Evolutionary conservation across 2,797 vertebrate genomes (phyloP), one percentile per base, ranked within the genome.

Genomic region (Naso thynnoides): DNA sequence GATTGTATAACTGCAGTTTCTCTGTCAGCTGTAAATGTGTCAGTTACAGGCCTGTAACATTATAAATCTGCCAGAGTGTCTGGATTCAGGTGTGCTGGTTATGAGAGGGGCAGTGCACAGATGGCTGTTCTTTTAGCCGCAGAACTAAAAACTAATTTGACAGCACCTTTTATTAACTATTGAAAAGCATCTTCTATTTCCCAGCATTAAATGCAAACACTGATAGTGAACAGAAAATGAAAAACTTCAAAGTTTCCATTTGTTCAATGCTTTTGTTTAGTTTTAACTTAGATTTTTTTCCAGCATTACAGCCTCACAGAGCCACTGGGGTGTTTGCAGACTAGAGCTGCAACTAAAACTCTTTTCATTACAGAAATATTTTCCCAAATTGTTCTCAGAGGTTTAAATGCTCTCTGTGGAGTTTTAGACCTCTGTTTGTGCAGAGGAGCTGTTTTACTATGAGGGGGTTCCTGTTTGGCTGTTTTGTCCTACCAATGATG

Each of bases 31-130:
- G 7, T 26, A 33, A 31, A 55, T 49, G 55, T 58, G 60, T 72
- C 68, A 52, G 63, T 44, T 49, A 42, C 36, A 16, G 31, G 36
- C 59, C 60, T 66, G 64, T 27, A 44, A 64, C 38, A 5, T 19
- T 68, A 71, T 83, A 89, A 85, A 84, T 87, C 78, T 78, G 56
- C 38, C 77, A 47, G 63, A 33, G 33, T 60, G 61, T 84, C 67
- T 47, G 52, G 64, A 86, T 79, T 59, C 48, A 64, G 76, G 69
- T 54, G 77, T 86, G 53, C 58, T 56, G 54, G 60, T 61, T 21
- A 19, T 27, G 38, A 63, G 48, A 27, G 3, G 23, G 70, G 21
- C 47, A 4, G 13, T 68, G 52, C 44, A 48, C 70, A 80, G 82
- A 79, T 75, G 58, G 64, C 39, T 52, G 55, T 48, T 76, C 58